Evolutionary conservation across 2,113 vertebrate species (phyloP).

Genomic region (Pseudopodoces humilis): DNA sequence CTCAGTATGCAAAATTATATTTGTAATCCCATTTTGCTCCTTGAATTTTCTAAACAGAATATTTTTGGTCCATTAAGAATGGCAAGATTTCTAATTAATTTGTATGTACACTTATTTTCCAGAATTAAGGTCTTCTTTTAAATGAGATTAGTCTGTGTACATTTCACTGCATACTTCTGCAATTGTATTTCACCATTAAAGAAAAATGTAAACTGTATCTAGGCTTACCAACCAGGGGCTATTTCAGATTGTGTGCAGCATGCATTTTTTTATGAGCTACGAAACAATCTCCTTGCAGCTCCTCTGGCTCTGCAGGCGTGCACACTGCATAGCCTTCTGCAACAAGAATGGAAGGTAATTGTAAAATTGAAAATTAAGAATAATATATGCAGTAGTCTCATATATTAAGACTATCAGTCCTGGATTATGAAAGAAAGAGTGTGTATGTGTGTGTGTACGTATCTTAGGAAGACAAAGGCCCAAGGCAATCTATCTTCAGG

Average conservation of each 20-base stretch:
- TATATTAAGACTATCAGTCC: constrained; percentile 62
- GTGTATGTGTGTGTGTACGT: constrained; percentile 40
- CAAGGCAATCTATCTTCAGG: constrained; percentile 79
- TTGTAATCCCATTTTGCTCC: not conserved
- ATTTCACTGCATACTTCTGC: not conserved
- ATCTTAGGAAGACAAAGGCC: constrained; percentile 80
- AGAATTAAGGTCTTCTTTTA: not conserved
- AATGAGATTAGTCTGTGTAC: not conserved
- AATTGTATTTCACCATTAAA: not conserved
- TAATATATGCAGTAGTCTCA: constrained; percentile 19
- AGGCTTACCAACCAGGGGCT: not conserved
- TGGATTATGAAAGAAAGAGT: constrained; percentile 62
- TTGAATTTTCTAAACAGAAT: not conserved
- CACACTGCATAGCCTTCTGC: not conserved
- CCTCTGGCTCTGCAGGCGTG: not conserved
- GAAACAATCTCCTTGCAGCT: constrained; percentile 3
- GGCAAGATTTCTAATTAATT: not conserved
- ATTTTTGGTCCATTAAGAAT: not conserved
- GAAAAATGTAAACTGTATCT: not conserved
- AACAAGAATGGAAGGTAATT: constrained; percentile 51
- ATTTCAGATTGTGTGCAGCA: not conserved
- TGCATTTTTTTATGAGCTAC: not conserved
- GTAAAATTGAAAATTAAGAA: constrained; percentile 64
- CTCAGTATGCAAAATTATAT: not conserved
- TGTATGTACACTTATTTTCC: not conserved